Conservation (phyloP, 2,797 vertebrate genomes). For the Fundulus diaphanus region DNA sequence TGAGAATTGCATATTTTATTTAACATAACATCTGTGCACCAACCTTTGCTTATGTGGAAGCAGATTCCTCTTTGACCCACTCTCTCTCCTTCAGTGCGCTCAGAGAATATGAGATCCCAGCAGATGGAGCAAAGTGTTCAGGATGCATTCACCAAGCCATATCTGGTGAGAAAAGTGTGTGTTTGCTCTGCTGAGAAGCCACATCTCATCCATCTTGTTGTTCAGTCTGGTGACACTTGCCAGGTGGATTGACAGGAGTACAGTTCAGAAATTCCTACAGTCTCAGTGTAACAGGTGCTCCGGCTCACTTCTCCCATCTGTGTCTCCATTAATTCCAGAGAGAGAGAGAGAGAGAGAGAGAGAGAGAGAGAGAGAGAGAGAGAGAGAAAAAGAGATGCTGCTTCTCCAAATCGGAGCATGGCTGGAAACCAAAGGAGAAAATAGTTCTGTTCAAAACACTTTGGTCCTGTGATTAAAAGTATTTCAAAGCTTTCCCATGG, state of each 20-base stretch:
- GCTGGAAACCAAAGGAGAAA: conserved; percentile 22
- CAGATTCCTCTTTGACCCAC: neutral
- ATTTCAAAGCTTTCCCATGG: neutral
- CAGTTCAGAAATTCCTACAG: neutral
- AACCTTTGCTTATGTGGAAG: neutral
- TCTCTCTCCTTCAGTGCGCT: neutral
- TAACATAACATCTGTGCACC: neutral
- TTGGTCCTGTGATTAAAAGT: neutral
- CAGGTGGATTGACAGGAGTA: neutral
- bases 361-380: too few relatives aligned
- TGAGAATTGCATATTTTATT: conserved; percentile 6
- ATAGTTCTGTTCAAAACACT: neutral
- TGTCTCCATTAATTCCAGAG: neutral
- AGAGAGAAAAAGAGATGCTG: too few relatives aligned
- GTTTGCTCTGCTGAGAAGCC: neutral
- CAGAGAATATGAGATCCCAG: conserved; percentile 1
- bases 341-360: too few relatives aligned
- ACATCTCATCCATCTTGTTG: neutral
- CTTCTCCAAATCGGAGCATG: neutral
- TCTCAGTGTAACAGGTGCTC: neutral
- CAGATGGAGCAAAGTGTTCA: neutral
- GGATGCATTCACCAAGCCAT: accelerated
- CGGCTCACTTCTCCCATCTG: neutral
- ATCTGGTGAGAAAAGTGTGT: neutral
- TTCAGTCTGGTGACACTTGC: neutral